Base-by-base conservation (phyloP, 1,140 invertebrate genomes). In the Drosophila neocordata region DNA sequence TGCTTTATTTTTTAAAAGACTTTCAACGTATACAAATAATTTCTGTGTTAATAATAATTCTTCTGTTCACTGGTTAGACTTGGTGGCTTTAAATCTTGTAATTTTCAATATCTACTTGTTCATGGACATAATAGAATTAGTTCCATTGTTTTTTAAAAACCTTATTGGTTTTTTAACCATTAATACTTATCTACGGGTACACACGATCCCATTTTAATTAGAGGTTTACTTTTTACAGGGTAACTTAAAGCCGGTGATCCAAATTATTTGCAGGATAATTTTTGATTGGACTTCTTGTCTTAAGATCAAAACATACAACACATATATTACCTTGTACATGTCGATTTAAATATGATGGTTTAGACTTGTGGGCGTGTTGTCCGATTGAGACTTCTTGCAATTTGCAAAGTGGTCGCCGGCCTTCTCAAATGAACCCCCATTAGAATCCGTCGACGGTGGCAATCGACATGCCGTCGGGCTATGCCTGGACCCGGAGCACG, bases 321-420 rank as follows among this genome's bases (percentile, higher is more conserved):
- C 41, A 44, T 44, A 48, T 48, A 48, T 48, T 48, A 48, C 41
- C 41, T 48, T 31, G 27, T 24, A 31, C 27, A 24, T 24, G 24
- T 5, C 27, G 4, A 15, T 44, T 48, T 48, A 48, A 48, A 48
- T 20, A 48, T 20, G 41, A 48, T 48, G 41, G 5, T 3, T 48
- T 48, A 20, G 9, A 27, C 22, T 44, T 62, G 31, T 31, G 31
- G 22, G 38, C 35, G 20, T 44, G 44, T 44, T 37, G 11, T 59
- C 48, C 41, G 41, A 48, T 48, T 48, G 38, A 24, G 34, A 52
- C 15, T 57, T 69, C 35, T 53, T 61, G 62, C 57, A 77, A 81
- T 77, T 79, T 80, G 65, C 59, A 77, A 81, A 76, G 65, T 81
- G 65, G 73, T 52, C 64, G 73, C 58, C 76, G 69, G 61, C 22